Evolutionary conservation across 2,888 invertebrate species (phyloP).

Genomic region (Aporophyla lueneburgensis): DNA sequence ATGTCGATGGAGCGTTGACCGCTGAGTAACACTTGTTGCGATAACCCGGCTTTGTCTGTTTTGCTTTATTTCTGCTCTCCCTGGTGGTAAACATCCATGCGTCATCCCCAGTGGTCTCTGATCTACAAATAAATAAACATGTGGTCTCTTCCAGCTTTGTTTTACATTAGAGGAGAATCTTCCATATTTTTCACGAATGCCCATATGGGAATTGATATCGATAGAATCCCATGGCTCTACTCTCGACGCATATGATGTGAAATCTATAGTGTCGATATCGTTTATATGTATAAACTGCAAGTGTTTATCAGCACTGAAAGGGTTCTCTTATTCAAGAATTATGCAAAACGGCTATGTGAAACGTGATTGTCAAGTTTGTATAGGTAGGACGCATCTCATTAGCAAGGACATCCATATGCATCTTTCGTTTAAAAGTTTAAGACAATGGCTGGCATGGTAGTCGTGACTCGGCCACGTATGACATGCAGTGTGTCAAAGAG

Average conservation of each 20-base stretch:
- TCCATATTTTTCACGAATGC: slow-evolving; percentile 44
- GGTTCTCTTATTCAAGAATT: slow-evolving; percentile 53
- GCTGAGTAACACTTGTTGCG: slow-evolving; percentile 79
- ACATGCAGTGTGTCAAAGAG: slow-evolving; percentile 75
- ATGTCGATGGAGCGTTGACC: slow-evolving; percentile 83
- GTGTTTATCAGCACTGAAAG: slow-evolving; percentile 42
- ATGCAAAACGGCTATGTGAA: slow-evolving; percentile 54
- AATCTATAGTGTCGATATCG: slow-evolving; percentile 19
- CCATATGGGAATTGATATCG: slow-evolving; percentile 6
- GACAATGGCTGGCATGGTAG: slow-evolving; percentile 66
- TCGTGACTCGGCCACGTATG: slow-evolving; percentile 74
- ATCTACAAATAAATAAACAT: slow-evolving; percentile 87
- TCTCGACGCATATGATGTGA: background rate
- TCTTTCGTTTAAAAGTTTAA: slow-evolving; percentile 61
- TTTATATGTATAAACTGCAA: slow-evolving; percentile 22
- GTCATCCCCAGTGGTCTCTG: slow-evolving; percentile 84
- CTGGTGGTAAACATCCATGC: slow-evolving; percentile 88
- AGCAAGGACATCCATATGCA: slow-evolving; percentile 63
- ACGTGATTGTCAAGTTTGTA: slow-evolving; percentile 58
- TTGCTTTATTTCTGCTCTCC: slow-evolving; percentile 87
- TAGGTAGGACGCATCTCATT: slow-evolving; percentile 57
- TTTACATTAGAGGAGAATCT: slow-evolving; percentile 65
- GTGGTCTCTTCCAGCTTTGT: slow-evolving; percentile 71
- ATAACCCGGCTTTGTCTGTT: slow-evolving; percentile 82
- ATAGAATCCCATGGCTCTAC: slow-evolving; percentile 14